Base-by-base conservation (phyloP, 2,113 vertebrate species). In the Grallaria varia region DNA sequence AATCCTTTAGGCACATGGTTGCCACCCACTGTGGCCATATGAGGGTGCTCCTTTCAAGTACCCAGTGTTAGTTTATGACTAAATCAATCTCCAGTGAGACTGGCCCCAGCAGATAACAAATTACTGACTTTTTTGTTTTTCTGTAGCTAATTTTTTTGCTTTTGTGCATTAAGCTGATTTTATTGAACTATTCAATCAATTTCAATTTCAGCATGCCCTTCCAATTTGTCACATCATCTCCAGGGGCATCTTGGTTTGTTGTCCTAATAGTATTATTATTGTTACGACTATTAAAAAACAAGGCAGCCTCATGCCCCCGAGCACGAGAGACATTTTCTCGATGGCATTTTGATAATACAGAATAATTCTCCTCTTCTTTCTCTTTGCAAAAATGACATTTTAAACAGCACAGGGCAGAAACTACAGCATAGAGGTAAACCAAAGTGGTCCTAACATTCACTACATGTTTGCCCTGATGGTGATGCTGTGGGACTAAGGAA, bases 141-240 rank as follows among this genome's bases (percentile, higher is more conserved):
- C 77, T 78, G 63, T 40, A 67, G 83, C 94, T 93, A 97, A 93
- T 90, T 87, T 96, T 95, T 95, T 95, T 94, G 81, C 68, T 96
- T 95, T 87, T 90, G 79, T 84, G 69, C 82, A 91, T 96, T 97
- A 96, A 94, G 93, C 62, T 95, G 92, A 97, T 95, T 97, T 95
- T 97, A 97, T 97, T 97, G 96, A 96, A 93, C 96, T 95, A 94
- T 74, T 97, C 91, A 96, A 96, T 96, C 96, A 97, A 97, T 97
- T 97, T 91, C 89, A 94, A 96, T 97, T 97, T 89, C 94, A 94
- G 64, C 78, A 84, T 84, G 87, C 92, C 96, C 89, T 93, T 96
- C 83, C 71, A 91, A 97, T 97, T 97, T 95, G 95, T 97, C 96
- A 95, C 96, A 94, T 50, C 81, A 73, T 95, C 95, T 96, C 96